phyloP scores from a whole-genome alignment of 2,888 invertebrate genomes.

The Ecliptopera silaceata region DNA sequence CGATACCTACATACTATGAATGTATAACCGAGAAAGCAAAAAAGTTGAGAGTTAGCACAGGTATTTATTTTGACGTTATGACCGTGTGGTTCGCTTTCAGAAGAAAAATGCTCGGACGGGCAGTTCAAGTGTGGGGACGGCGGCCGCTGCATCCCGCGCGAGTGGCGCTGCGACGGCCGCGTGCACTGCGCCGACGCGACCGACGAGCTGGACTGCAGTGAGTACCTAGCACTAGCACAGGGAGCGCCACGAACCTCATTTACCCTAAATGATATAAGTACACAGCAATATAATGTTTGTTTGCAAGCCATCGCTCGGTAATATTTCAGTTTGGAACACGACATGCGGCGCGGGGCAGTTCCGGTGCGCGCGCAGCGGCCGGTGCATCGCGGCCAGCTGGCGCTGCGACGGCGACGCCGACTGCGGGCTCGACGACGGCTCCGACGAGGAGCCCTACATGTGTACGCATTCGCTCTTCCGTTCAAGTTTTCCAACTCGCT shows the following conservation, averaged over 20 bases:
- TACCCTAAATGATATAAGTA: too few species aligned
- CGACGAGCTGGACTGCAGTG: slow-evolving; percentile 85
- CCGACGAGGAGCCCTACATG: slow-evolving; percentile 86
- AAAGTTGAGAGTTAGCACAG: too few species aligned
- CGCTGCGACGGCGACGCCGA: slow-evolving; percentile 90
- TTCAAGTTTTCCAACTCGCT: not conserved
- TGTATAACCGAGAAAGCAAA: too few species aligned
- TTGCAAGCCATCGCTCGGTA: too few species aligned
- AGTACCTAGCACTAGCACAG: slow-evolving; percentile 32
- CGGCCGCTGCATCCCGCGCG: slow-evolving; percentile 83
- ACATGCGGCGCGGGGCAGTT: slow-evolving; percentile 88
- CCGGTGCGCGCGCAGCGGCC: slow-evolving; percentile 86
- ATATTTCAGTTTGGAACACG: slow-evolving; percentile 61
- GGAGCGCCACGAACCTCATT: too few species aligned
- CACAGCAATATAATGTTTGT: too few species aligned
- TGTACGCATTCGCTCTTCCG: slow-evolving; percentile 69
- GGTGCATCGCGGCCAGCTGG: slow-evolving; percentile 90
- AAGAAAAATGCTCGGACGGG: slow-evolving; percentile 51
- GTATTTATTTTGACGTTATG: not conserved
- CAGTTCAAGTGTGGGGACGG: slow-evolving; percentile 84
- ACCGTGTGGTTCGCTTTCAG: not conserved
- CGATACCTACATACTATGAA: too few species aligned
- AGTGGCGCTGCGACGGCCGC: slow-evolving; percentile 85
- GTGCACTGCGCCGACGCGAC: slow-evolving; percentile 85
- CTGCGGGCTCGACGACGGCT: slow-evolving; percentile 86